A percentile compares a stretch with the other conserved stretches of the same genome.
These are phyloP conservation scores for Ectropis crepuscularia DNA, from an alignment of 2,888 invertebrate species.

Conservation along the genomic window DNA sequence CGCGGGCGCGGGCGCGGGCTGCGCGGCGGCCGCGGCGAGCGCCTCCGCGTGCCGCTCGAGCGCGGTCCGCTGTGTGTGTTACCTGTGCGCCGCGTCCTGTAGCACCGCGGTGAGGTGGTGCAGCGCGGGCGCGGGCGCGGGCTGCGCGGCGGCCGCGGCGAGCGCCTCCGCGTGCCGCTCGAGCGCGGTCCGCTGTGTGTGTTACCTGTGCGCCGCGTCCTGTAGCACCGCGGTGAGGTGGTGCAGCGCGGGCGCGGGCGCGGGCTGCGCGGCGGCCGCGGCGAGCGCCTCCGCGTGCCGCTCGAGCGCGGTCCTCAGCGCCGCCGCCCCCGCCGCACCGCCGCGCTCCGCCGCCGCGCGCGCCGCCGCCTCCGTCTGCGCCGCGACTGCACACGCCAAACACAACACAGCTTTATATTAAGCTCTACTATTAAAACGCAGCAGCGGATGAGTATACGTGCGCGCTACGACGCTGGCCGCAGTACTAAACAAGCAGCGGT, in stretches of 20 bases:
- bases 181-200: conserved; percentile 61
- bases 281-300: conserved; percentile 62
- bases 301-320: conserved; percentile 65
- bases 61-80: conserved; percentile 56
- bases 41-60: conserved; percentile 65
- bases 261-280: conserved; percentile 35
- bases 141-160: conserved; percentile 34
- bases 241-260: conserved; percentile 47
- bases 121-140: conserved; percentile 44
- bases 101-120: conserved; percentile 56
- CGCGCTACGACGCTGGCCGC: too few relatives aligned
- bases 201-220: conserved; percentile 63
- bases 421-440: too few relatives aligned
- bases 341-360: conserved; percentile 74
- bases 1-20: conserved; percentile 40
- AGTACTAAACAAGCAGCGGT: too few relatives aligned
- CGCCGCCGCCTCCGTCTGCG: conserved; percentile 70
- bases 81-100: conserved; percentile 64
- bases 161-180: conserved; percentile 65
- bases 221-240: conserved; percentile 55
- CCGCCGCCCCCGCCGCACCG: conserved; percentile 55
- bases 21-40: conserved; percentile 45
- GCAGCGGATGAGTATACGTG: too few relatives aligned
- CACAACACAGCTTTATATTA: too few relatives aligned
- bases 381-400: conserved; percentile 55